A percentile compares a stretch with the other conserved stretches of the same genome.
These are phyloP conservation scores for Agrypnus murinus DNA, from an alignment of 2,888 invertebrate genomes.

Conservation along the genomic window DNA sequence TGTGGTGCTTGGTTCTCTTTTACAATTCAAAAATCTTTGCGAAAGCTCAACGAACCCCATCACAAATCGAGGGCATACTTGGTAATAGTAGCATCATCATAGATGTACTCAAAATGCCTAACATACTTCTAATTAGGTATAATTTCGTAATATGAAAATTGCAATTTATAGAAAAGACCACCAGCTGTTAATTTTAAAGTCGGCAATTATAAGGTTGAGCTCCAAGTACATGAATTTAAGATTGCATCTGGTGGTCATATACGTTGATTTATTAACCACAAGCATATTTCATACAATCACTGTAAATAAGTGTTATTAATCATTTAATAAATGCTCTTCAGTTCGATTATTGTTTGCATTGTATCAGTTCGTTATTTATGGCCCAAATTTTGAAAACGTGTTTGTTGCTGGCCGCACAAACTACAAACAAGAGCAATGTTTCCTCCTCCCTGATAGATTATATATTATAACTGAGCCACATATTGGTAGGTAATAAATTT, in stretches of 20 bases:
- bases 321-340: conserved; percentile 26
- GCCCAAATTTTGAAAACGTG: conserved; percentile 10
- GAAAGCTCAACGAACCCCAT: conserved; percentile 19
- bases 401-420: conserved; percentile 2
- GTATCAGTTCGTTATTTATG: conserved; percentile 12
- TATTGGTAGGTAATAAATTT: background rate
- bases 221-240: conserved; percentile 15
- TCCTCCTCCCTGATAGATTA: background rate
- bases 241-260: conserved; percentile 5
- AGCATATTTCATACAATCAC: conserved; percentile 13
- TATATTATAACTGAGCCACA: background rate
- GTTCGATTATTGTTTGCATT: conserved; percentile 14
- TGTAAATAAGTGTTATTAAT: conserved; percentile 21
- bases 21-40: conserved; percentile 1
- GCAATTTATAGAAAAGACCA: background rate
- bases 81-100: no score
- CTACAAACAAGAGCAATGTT: conserved; percentile 1
- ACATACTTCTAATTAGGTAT: no score
- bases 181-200: background rate
- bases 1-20: background rate
- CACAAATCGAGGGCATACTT: no score
- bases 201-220: conserved; percentile 8
- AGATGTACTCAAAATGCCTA: no score
- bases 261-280: conserved; percentile 18
- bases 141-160: no score